Base-by-base conservation (phyloP, 2,888 invertebrate species). In the Stenodema calcarata region DNA sequence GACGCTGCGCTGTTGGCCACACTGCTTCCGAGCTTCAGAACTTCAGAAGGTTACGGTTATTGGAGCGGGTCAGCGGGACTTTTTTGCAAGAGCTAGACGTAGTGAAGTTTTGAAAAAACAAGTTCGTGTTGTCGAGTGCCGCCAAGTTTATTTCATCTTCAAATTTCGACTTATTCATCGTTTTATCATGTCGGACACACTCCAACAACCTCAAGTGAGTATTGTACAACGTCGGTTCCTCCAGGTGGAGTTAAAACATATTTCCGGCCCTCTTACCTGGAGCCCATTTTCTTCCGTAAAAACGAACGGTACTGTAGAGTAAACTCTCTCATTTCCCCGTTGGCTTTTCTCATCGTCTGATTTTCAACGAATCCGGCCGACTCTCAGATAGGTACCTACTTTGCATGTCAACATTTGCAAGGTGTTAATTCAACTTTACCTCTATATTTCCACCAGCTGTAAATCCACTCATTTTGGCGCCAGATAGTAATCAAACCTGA, bases 11-110 rank as follows among this genome's bases (percentile, higher is more conserved):
- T 62, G 62, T 62, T 62, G 62, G 62, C 23, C 4, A 4, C 62
- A 18, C 23, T 62, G 62, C 62, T 0, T 6, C 1, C 23, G 12
- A 4, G 62, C 23, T 62, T 62, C 23, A 73, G 73, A 28, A 73
- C 18, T 62, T 62, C 23, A 73, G 73, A 28, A 73, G 73, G 73
- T 73, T 73, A 73, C 73, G 41, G 73, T 73, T 73, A 73, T 30
- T 73, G 73, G 73, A 73, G 73, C 73, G 73, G 73, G 73, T 35
- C 73, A 73, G 73, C 73, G 73, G 73, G 73, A 73, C 73, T 73
- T 73, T 69, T 73, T 73, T 30, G 35, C 41, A 16, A 41, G n/a
- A 54, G 18, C 73, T 16, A 18, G 73, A 7, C 18, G 30, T 35
- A 18, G n/a, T 73, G 73, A 18, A 27, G 70, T 70, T 27, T 35